A percentile compares a stretch with the other conserved stretches of the same genome.
Conservation (phyloP, 2,113 vertebrate genomes). For the Cynoglossus semilaevis region DNA sequence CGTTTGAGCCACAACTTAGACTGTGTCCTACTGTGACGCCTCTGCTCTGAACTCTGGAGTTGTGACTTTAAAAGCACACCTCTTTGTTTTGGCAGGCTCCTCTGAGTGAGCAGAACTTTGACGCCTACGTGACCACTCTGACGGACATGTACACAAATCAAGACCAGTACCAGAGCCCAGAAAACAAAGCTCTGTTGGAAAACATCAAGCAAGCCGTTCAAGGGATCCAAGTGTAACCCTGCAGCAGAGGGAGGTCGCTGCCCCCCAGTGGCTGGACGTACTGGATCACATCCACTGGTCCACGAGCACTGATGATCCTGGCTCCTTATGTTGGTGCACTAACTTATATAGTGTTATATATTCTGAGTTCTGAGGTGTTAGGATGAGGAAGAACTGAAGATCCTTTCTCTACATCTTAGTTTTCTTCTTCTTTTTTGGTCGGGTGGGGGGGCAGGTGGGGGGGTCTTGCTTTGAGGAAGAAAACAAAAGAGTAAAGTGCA, state of each 20-base stretch:
- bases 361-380: conserved; percentile 87
- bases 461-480: conserved; percentile 90
- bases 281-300: conserved; percentile 38
- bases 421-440: too few species aligned
- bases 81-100: conserved; percentile 83
- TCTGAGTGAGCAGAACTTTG: conserved; percentile 99
- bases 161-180: conserved; percentile 97
- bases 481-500: conserved; percentile 86
- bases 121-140: conserved; percentile 97
- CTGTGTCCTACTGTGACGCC: too few species aligned
- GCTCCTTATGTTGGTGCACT: conserved; percentile 87
- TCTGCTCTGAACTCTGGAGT: background rate
- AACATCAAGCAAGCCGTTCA: conserved; percentile 99
- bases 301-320: conserved; percentile 71
- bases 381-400: conserved; percentile 87
- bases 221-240: conserved; percentile 96
- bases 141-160: conserved; percentile 99
- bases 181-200: conserved; percentile 99
- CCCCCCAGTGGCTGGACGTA: conserved; percentile 24
- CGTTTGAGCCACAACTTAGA: too few species aligned
- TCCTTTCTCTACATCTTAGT: conserved; percentile 65
- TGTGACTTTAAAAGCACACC: conserved; percentile 11
- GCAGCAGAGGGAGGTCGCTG: conserved; percentile 70
- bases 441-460: too few species aligned
- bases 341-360: conserved; percentile 90